Base-by-base conservation (phyloP, 1,140 invertebrate genomes). In the Drosophila kanapiae region DNA sequence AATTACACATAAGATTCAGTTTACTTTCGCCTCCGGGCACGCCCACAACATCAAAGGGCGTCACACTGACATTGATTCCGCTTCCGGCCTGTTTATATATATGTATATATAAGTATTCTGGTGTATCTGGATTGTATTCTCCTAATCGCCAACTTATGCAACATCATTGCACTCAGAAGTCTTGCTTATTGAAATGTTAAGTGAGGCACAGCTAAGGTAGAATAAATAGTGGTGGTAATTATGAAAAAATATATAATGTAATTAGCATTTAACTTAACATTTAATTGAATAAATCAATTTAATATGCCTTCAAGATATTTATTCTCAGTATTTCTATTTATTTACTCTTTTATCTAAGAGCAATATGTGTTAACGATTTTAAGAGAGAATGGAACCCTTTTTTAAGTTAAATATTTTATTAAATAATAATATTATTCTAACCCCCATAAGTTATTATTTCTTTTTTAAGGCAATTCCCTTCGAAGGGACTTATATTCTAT, bases 1-100 rank as follows among this genome's bases (percentile, higher is more conserved):
- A 88, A 88, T 88, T 87, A 86, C 76, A 83, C 56, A 54, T 48
- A 60, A 58, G 64, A 78, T 70, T 61, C 45, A 69, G 75, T 81
- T 85, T 64, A 62, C 60, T 54, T 65, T 65, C 29, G 43, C 58
- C 51, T 18, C 47, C 27, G 33, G 58, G 51, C 64, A 76, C 81
- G 71, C 81, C 81, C 57, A 68, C 38, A 49, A 78, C 78, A 85
- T 86, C 80, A 75, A 58, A 71, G 70, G 82, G 82, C 78, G 63
- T 65, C 62, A 70, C 68, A 69, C 81, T 57, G 53, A 45, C 49
- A 63, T 65, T 76, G 64, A 71, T 72, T 57, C 47, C 56, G 45
- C 61, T 65, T 38, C 43, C 10, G 33, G 47, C 47, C 57, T 33
- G 29, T 45, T 47, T 27, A 45, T 37, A n/a, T 35, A 29, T 40